Percentiles rank a stretch among this genome's conserved stretches.
These are phyloP conservation scores for Loriculus beryllinus DNA, from an alignment of 2,797 vertebrate genomes.

Conservation along the genomic window DNA sequence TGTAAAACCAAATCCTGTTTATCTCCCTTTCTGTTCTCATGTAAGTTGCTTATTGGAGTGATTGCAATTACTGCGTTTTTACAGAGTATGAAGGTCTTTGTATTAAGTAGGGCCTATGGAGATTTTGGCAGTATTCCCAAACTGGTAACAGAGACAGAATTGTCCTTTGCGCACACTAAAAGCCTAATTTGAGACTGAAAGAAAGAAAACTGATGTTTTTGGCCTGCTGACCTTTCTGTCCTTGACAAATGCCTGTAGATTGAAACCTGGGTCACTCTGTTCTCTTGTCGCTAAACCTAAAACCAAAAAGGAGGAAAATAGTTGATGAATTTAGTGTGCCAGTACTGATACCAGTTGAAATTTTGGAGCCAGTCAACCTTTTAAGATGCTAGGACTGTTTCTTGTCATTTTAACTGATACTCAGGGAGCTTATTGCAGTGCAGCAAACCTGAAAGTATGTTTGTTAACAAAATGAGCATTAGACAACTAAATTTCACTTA, in stretches of 20 bases:
- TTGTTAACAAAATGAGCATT: neutral
- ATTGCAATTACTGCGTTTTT: neutral
- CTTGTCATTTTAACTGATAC: neutral
- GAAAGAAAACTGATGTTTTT: neutral
- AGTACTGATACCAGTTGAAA: neutral
- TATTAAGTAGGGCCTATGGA: conserved; percentile 39
- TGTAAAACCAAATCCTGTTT: conserved; percentile 12
- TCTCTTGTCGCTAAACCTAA: neutral
- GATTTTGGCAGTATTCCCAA: conserved; percentile 58
- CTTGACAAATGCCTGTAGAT: neutral
- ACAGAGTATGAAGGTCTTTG: conserved; percentile 23
- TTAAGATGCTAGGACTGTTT: neutral
- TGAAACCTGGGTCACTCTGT: neutral
- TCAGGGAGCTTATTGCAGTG: neutral
- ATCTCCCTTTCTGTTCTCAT: neutral
- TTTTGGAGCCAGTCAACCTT: neutral
- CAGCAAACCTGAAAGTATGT: neutral
- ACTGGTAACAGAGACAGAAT: conserved; percentile 24
- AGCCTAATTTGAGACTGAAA: conserved; percentile 41
- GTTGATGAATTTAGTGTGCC: neutral
- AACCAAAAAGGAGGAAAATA: neutral
- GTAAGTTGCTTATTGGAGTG: neutral
- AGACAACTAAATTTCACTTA: neutral
- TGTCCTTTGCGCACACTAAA: conserved; percentile 29
- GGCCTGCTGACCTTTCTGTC: conserved; percentile 14